Percentiles rank a stretch among this genome's conserved stretches.
These are phyloP conservation scores for Dione vanillae DNA, from an alignment of 2,888 invertebrate genomes.

Conservation along the genomic window DNA sequence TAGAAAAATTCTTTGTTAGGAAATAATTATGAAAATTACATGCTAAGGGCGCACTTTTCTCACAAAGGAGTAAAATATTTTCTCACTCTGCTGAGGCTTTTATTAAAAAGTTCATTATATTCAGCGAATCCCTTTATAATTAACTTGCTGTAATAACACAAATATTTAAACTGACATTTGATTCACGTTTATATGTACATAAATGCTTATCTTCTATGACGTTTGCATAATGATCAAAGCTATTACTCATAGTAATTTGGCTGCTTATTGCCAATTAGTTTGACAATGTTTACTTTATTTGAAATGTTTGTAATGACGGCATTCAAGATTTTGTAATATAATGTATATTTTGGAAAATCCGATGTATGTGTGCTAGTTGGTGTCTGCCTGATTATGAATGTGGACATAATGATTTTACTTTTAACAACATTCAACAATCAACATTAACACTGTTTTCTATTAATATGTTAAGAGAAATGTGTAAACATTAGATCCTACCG, in stretches of 20 bases:
- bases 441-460: too few relatives aligned
- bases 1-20: slow-evolving; percentile 45
- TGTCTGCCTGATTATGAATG: too few relatives aligned
- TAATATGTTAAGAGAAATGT: too few relatives aligned
- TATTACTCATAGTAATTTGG: slow-evolving; percentile 22
- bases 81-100: slow-evolving; percentile 32
- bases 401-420: too few relatives aligned
- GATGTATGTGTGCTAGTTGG: too few relatives aligned
- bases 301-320: not conserved
- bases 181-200: not conserved
- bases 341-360: not conserved
- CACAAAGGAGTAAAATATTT: slow-evolving; percentile 32
- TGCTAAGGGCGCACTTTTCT: slow-evolving; percentile 32
- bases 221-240: slow-evolving; percentile 24
- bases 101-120: slow-evolving; percentile 44
- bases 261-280: slow-evolving; percentile 17
- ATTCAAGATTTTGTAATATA: not conserved
- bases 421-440: too few relatives aligned
- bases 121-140: slow-evolving; percentile 23
- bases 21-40: slow-evolving; percentile 46
- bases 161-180: slow-evolving; percentile 17
- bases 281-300: slow-evolving; percentile 16
- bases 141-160: not conserved
- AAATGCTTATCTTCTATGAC: slow-evolving; percentile 10
- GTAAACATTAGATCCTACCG: too few relatives aligned